Evolutionary conservation across 2,113 vertebrate genomes (phyloP).

Genomic region (Rutilus rutilus): DNA sequence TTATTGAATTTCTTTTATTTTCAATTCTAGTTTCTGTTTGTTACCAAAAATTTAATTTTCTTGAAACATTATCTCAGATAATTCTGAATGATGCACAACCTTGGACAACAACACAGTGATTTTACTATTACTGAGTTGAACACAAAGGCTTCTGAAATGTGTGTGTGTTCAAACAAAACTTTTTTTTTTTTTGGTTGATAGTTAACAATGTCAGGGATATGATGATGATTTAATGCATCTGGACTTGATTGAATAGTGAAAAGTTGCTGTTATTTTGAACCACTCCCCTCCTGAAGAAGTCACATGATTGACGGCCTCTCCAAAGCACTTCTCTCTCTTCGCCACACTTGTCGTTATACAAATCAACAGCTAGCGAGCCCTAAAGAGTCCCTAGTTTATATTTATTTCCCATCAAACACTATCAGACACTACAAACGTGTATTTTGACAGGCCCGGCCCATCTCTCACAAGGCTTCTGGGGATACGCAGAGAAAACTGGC

Average conservation of each 20-base stretch:
- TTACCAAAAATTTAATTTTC: background rate
- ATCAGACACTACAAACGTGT: constrained; percentile 59
- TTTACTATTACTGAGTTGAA: background rate
- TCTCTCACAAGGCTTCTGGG: constrained; percentile 61
- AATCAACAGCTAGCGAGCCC: constrained; percentile 68
- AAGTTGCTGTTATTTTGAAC: background rate
- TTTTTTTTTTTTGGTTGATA: background rate
- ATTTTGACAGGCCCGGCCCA: constrained; percentile 59
- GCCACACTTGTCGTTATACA: constrained; percentile 66
- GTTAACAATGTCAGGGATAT: background rate
- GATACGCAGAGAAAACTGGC: constrained; percentile 56
- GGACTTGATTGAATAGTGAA: background rate
- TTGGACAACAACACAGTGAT: background rate
- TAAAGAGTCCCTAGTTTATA: constrained; percentile 26
- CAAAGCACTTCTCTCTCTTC: constrained; percentile 66
- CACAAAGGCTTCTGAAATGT: background rate
- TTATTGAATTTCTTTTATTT: background rate
- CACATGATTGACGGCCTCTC: constrained; percentile 39
- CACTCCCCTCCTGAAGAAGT: constrained; percentile 45
- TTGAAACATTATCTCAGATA: background rate
- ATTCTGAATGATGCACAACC: background rate
- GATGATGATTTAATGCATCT: background rate
- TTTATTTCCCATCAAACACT: constrained; percentile 50
- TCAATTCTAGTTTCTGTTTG: background rate
- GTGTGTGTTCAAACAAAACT: background rate